These are phyloP conservation scores for Amblyraja radiata DNA, from an alignment of 2,797 vertebrate species.

Conservation along the genomic window DNA sequence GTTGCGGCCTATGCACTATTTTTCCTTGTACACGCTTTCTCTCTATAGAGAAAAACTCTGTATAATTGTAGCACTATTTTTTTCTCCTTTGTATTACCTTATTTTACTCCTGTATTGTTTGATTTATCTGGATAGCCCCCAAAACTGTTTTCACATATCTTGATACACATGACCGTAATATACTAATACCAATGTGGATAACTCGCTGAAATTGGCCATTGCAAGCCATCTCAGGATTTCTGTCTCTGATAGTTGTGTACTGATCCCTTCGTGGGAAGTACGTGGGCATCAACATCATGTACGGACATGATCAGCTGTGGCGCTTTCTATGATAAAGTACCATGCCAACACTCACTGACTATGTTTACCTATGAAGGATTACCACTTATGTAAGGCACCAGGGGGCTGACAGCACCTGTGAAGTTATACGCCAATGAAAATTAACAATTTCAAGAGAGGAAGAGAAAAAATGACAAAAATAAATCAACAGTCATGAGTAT, in stretches of 20 bases:
- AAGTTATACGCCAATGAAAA: not conserved
- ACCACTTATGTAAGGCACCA: not conserved
- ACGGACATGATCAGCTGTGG: not conserved
- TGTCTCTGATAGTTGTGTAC: not conserved
- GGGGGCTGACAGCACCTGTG: not conserved
- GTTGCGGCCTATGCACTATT: too few species aligned
- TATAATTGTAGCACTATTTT: too few species aligned
- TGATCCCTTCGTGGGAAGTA: not conserved
- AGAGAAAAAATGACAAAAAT: slow-evolving; percentile 12
- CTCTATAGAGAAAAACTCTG: too few species aligned
- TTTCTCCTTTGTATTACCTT: too few species aligned
- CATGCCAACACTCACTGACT: slow-evolving; percentile 27
- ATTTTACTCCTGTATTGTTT: too few species aligned
- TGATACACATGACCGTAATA: too few species aligned
- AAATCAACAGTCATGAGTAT: not conserved
- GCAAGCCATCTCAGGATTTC: not conserved
- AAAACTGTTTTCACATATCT: too few species aligned
- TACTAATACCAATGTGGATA: too few species aligned
- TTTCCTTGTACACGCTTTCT: too few species aligned
- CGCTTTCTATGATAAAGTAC: not conserved
- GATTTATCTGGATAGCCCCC: too few species aligned
- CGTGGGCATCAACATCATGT: not conserved
- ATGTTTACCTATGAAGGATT: not conserved
- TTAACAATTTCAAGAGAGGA: not conserved
- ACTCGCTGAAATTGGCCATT: not conserved